Percentiles rank a stretch among this genome's conserved stretches.
Evolutionary conservation across 2,888 invertebrate species (phyloP).

Genomic region (Lampropteryx suffumata): DNA sequence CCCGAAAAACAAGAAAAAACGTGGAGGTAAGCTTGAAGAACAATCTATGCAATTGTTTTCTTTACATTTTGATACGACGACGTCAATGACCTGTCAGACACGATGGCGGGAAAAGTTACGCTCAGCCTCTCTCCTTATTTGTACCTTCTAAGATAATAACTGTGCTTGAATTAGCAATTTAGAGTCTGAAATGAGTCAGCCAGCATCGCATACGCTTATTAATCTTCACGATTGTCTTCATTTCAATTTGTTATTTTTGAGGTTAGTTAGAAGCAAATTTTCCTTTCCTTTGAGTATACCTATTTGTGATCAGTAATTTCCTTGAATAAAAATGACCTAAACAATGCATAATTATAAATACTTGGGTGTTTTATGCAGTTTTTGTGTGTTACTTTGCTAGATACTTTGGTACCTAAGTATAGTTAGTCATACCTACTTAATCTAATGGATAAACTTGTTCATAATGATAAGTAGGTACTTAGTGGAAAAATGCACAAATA

Average conservation of each 20-base stretch:
- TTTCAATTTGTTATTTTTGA: slow-evolving; percentile 33
- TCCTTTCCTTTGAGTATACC: too few species aligned
- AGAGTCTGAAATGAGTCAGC: slow-evolving; percentile 13
- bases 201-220: slow-evolving; percentile 21
- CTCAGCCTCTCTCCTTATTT: slow-evolving; percentile 36
- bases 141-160: slow-evolving; percentile 39
- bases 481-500: too few species aligned
- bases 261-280: slow-evolving; percentile 35
- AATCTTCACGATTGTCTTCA: slow-evolving; percentile 31
- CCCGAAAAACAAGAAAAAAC: slow-evolving; percentile 79
- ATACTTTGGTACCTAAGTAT: too few species aligned
- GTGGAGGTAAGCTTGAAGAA: slow-evolving; percentile 64
- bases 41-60: slow-evolving; percentile 58
- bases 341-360: too few species aligned
- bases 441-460: too few species aligned
- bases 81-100: slow-evolving; percentile 81
- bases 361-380: too few species aligned
- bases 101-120: slow-evolving; percentile 73
- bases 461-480: too few species aligned
- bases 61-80: slow-evolving; percentile 70
- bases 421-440: too few species aligned
- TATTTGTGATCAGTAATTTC: too few species aligned
- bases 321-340: too few species aligned
- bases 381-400: too few species aligned
- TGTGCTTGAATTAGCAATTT: slow-evolving; percentile 29